Percentiles rank a stretch among this genome's conserved stretches.
phyloP scores from a whole-genome alignment of 2,797 vertebrate genomes.

The Poeciliopsis paucimaculata region DNA sequence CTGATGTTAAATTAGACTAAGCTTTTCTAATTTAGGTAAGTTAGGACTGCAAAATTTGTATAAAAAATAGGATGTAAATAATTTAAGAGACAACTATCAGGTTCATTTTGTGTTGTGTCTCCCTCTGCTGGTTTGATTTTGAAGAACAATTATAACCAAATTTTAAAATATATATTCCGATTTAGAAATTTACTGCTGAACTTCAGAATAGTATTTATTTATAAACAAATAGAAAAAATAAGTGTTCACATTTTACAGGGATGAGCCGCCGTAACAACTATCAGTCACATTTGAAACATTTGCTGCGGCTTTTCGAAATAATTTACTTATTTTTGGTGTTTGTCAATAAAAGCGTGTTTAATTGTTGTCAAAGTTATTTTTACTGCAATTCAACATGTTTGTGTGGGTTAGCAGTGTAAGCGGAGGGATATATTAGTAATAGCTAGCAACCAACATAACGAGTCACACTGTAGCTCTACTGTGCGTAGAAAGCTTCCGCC shows the following conservation, averaged over 20 bases:
- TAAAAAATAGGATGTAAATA: too few species aligned
- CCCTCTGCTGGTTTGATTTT: not conserved
- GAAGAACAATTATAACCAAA: not conserved
- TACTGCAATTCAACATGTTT: not conserved
- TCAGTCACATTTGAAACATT: not conserved
- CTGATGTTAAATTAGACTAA: not conserved
- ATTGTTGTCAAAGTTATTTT: not conserved
- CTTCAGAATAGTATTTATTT: not conserved
- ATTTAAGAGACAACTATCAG: not conserved
- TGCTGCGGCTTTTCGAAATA: not conserved
- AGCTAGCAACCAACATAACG: constrained; percentile 19
- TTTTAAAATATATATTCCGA: not conserved
- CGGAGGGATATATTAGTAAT: constrained; percentile 52
- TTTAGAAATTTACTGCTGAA: not conserved
- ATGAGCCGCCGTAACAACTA: not conserved
- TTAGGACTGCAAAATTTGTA: not conserved
- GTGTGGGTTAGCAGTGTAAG: constrained; percentile 9
- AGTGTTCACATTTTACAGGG: not conserved
- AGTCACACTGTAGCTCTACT: constrained; percentile 10
- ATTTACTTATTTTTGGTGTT: not conserved
- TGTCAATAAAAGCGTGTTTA: not conserved
- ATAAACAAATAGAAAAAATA: not conserved
- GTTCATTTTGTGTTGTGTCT: not conserved
- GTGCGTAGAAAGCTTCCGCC: constrained; percentile 67
- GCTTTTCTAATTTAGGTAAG: not conserved